Percentiles rank a stretch among this genome's conserved stretches.
Conservation (phyloP, 2,113 vertebrate species). For the Scomber japonicus region DNA sequence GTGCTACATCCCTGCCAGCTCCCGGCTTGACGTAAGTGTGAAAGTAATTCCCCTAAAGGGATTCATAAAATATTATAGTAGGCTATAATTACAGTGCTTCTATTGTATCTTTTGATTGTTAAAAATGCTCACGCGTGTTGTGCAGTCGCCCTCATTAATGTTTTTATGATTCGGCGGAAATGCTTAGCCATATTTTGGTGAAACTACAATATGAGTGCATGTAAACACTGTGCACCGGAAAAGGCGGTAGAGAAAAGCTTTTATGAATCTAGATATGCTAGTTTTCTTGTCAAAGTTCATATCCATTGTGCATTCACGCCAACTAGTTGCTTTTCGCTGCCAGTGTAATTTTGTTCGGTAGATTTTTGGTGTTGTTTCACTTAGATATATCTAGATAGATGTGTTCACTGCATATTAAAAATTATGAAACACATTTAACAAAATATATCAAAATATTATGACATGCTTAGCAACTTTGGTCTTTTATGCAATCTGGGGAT, state of each 20-base stretch:
- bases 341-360: too few relatives aligned
- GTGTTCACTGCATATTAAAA: too few relatives aligned
- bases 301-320: too few relatives aligned
- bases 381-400: too few relatives aligned
- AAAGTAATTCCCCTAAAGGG: conserved; percentile 15
- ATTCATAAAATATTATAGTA: conserved; percentile 23
- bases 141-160: not conserved
- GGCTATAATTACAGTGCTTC: conserved; percentile 2
- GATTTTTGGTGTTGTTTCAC: too few relatives aligned
- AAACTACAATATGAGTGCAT: not conserved
- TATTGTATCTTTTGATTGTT: conserved; percentile 10
- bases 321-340: too few relatives aligned
- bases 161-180: not conserved
- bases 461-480: not conserved
- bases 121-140: conserved; percentile 20
- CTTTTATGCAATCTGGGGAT: not conserved
- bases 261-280: too few relatives aligned
- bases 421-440: not conserved
- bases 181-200: not conserved
- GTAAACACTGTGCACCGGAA: not conserved
- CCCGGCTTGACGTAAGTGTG: conserved; percentile 17
- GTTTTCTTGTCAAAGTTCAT: too few relatives aligned
- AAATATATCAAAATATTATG: not conserved
- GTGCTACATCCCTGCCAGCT: conserved; percentile 34
- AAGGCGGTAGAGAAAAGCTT: too few relatives aligned